Evolutionary conservation across 2,113 vertebrate genomes (phyloP).

Genomic region (Caloenas nicobarica): DNA sequence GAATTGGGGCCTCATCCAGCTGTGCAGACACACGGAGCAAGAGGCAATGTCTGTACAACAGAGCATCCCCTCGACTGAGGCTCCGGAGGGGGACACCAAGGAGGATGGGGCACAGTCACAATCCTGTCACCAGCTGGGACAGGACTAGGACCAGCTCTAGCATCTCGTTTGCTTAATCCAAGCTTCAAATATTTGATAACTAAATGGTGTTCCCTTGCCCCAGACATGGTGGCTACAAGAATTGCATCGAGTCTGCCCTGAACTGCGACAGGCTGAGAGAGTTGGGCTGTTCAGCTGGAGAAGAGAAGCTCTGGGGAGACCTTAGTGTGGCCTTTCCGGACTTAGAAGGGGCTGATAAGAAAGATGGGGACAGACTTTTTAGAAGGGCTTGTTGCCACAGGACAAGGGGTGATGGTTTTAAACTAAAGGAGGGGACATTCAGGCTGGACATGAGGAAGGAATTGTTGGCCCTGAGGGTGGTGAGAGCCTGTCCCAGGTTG

Average conservation of each 20-base stretch:
- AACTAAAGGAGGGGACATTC: too few relatives aligned
- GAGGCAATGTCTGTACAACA: neutral
- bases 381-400: too few relatives aligned
- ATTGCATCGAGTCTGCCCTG: neutral
- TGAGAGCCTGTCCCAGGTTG: too few relatives aligned
- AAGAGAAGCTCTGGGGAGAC: too few relatives aligned
- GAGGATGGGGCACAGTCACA: neutral
- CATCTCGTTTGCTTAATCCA: neutral
- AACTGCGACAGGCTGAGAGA: neutral
- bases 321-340: too few relatives aligned
- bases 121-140: neutral
- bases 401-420: too few relatives aligned
- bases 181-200: neutral
- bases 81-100: neutral
- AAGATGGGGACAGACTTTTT: too few relatives aligned
- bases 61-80: accelerated
- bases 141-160: neutral
- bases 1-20: neutral
- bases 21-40: accelerated
- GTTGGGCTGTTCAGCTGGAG: too few relatives aligned
- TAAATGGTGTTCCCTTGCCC: neutral
- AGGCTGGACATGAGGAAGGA: too few relatives aligned
- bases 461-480: too few relatives aligned
- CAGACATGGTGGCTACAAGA: neutral
- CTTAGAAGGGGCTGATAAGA: too few relatives aligned